Evolutionary conservation across 2,113 vertebrate genomes (phyloP).

Genomic region (Cephalophus harveyi): DNA sequence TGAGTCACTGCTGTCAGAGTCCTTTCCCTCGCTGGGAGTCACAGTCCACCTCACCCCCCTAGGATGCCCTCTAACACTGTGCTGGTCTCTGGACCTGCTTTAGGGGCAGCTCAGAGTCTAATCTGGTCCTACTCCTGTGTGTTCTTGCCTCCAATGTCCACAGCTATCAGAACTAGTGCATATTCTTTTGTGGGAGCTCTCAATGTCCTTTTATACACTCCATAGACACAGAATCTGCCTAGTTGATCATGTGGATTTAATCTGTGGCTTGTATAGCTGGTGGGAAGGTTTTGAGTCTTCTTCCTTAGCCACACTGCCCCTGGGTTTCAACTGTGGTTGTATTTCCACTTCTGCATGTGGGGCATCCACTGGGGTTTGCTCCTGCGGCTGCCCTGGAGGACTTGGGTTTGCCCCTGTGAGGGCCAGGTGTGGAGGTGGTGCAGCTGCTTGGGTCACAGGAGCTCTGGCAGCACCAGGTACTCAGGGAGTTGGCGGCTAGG

Average conservation of each 20-base stretch:
- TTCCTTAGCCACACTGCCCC: not conserved
- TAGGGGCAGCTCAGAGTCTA: not conserved
- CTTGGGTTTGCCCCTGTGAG: not conserved
- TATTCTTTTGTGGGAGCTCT: not conserved
- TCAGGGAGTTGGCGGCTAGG: not conserved
- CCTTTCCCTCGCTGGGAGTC: not conserved
- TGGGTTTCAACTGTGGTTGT: not conserved
- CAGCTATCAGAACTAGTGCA: not conserved
- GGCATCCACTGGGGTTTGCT: not conserved
- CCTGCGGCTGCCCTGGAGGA: not conserved
- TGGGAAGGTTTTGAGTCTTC: not conserved
- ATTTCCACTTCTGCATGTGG: not conserved
- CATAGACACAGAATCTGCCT: not conserved
- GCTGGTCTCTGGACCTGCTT: not conserved
- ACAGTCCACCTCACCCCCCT: not conserved
- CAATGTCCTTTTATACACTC: not conserved
- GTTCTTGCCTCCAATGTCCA: not conserved
- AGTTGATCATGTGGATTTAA: not conserved
- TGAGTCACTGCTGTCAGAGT: not conserved
- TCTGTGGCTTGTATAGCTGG: not conserved
- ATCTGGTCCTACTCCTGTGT: not conserved
- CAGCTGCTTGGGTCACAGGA: not conserved
- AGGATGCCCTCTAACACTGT: not conserved
- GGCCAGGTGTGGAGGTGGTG: not conserved
- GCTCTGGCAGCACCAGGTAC: not conserved